These are phyloP conservation scores for Sus cebifrons DNA, from an alignment of 2,797 vertebrate genomes.

Conservation along the genomic window DNA sequence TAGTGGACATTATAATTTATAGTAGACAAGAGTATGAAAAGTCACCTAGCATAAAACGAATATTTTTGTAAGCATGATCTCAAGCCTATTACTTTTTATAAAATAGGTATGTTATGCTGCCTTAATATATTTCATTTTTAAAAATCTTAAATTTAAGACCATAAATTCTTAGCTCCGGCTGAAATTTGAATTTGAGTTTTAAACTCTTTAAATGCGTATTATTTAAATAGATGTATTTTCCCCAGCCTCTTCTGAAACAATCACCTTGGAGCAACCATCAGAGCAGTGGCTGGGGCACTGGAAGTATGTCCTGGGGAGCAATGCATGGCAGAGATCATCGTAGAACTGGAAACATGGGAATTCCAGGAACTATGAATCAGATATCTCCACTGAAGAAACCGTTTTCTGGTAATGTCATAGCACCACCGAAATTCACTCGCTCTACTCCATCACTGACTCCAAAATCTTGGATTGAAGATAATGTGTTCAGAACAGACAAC, in stretches of 20 bases:
- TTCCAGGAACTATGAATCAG: constrained; percentile 96
- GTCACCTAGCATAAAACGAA: not conserved
- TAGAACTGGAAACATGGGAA: constrained; percentile 94
- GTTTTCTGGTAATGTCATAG: constrained; percentile 98
- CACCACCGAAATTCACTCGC: constrained; percentile 98
- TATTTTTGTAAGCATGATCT: constrained; percentile 5
- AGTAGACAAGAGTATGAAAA: not conserved
- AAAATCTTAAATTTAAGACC: not conserved
- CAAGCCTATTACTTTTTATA: constrained; percentile 23
- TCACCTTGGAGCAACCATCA: constrained; percentile 98
- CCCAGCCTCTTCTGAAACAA: constrained; percentile 97
- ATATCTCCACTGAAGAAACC: constrained; percentile 98
- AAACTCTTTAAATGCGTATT: constrained; percentile 67
- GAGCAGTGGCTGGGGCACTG: constrained; percentile 97
- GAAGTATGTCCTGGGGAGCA: constrained; percentile 96
- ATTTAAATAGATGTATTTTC: constrained; percentile 74
- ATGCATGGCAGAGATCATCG: constrained; percentile 96
- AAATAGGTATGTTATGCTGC: not conserved
- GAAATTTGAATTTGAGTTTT: not conserved
- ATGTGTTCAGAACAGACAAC: constrained; percentile 97
- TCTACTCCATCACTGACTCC: constrained; percentile 95
- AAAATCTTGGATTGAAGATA: constrained; percentile 98
- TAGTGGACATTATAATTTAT: not conserved
- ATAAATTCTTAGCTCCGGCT: not conserved
- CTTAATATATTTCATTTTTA: not conserved